Base-by-base conservation (phyloP, 2,797 vertebrate genomes). In the Melanotaenia parkinsoni region DNA sequence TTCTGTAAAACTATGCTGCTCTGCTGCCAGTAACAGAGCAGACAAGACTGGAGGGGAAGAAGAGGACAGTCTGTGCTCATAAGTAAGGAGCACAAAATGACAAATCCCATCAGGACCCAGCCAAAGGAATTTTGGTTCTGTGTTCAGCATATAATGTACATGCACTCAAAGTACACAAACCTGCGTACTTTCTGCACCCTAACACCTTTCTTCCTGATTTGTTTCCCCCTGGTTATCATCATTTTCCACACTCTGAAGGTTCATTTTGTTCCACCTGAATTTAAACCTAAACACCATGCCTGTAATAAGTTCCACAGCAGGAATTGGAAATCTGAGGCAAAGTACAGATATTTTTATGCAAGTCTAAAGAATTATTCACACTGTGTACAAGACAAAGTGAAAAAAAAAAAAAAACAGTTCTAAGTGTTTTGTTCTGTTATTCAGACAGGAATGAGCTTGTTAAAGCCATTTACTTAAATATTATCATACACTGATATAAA, bases 61-160 rank as follows among this genome's bases (percentile, higher is more conserved):
- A 81, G 81, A 84, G 63, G 75, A 63, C 75, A 83, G 62, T 76
- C 60, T 70, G 74, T 8, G 18, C 73, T 87, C 88, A 88, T 87
- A 85, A 88, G 71, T 60, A 66, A 22, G n/a, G 20, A 50, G 47
- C 47, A 22, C 20, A 50, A 50, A 50, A 50, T 50, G n/a, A 50
- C 20, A 22, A 78, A 79, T 20, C 38, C 65, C 60, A 77, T 75
- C 80, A 77, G 70, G 4, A 47, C 66, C 70, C 11, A 37, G 73
- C 81, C 69, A 76, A 65, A 86, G 71, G 75, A 85, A 75, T 73
- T 75, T 60, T 74, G 73, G 51, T 74, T 58, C 67, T 33, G 47
- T 24, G 64, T 67, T 84, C 60, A 70, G 70, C n/a, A 37, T 63
- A 83, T 69, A n/a, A n/a, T n/a, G n/a, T n/a, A 78, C 72, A 81